phyloP scores from a whole-genome alignment of 2,113 vertebrate species.

The Elanoides forficatus region DNA sequence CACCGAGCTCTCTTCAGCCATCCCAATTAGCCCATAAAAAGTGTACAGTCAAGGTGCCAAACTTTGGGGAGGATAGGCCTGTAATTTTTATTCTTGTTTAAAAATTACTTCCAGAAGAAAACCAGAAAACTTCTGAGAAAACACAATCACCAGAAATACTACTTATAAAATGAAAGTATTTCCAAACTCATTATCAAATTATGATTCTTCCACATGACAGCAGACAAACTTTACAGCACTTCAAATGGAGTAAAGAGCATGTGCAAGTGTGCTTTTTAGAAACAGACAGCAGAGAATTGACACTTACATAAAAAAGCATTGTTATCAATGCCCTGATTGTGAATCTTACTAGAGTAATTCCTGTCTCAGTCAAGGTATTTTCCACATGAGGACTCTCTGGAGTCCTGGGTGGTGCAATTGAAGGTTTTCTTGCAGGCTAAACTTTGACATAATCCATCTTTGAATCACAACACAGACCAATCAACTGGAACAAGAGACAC shows the following conservation, averaged over 20 bases:
- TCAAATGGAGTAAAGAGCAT: neutral
- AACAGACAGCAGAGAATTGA: neutral
- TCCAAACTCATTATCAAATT: neutral
- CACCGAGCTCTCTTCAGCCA: neutral
- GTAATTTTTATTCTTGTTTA: neutral
- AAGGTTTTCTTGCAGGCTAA: neutral
- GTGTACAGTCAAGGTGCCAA: neutral
- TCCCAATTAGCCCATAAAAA: neutral
- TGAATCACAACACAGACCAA: neutral
- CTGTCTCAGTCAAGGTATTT: neutral
- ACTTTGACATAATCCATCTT: neutral
- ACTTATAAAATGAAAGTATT: neutral
- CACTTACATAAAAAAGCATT: neutral
- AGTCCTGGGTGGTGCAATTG: neutral
- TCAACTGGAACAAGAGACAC: neutral
- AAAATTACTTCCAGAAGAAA: neutral
- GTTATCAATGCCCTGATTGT: neutral
- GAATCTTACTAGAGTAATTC: neutral
- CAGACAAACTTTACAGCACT: neutral
- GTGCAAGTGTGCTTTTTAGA: rapidly evolving
- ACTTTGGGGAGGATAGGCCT: neutral
- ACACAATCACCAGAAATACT: neutral
- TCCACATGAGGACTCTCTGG: neutral
- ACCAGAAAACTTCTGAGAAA: neutral
- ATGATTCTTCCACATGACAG: neutral